phyloP scores from a whole-genome alignment of 2,113 vertebrate genomes.

The Empidonax alnorum region DNA sequence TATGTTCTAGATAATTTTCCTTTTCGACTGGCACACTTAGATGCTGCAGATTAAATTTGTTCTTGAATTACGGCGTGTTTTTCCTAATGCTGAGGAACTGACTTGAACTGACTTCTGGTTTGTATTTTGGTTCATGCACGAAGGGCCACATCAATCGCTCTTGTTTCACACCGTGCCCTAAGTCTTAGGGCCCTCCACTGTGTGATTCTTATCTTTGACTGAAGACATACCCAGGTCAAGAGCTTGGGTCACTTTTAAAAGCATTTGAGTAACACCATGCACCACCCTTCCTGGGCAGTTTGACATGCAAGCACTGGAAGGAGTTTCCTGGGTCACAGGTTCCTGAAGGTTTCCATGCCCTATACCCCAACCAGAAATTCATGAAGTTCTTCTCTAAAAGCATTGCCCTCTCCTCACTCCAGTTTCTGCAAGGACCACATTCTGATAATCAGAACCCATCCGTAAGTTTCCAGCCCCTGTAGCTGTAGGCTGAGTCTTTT shows the following conservation, averaged over 20 bases:
- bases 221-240: not conserved
- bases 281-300: not conserved
- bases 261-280: not conserved
- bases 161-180: not conserved
- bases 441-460: not conserved
- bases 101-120: not conserved
- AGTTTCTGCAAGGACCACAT: not conserved
- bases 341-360: not conserved
- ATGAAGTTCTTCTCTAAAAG: not conserved
- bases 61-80: not conserved
- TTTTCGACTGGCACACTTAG: not conserved
- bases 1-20: not conserved
- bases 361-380: not conserved
- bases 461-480: not conserved
- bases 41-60: not conserved
- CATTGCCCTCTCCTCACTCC: not conserved
- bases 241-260: not conserved
- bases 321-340: not conserved
- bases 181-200: not conserved
- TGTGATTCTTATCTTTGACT: not conserved
- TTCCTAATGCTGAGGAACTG: not conserved
- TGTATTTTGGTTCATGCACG: not conserved
- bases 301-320: not conserved
- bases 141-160: not conserved
- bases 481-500: not conserved